Evolutionary conservation across 2,888 invertebrate species (phyloP).

Genomic region (Encarsia formosa): DNA sequence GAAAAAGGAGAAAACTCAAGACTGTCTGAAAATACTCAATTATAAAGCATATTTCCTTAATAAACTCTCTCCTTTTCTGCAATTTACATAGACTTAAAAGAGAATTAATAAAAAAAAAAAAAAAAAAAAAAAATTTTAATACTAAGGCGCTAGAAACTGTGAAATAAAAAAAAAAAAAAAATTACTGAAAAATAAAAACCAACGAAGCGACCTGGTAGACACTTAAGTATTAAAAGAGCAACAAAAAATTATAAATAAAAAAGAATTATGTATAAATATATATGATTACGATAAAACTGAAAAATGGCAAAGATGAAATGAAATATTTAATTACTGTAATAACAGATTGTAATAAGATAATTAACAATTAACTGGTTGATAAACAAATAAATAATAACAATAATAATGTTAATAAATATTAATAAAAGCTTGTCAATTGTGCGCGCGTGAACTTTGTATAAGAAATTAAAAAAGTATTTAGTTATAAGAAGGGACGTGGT

Average conservation of each 20-base stretch:
- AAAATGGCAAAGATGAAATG: background rate
- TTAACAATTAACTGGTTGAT: background rate
- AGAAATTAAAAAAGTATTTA: slow-evolving; percentile 10
- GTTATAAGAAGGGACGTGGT: slow-evolving; percentile 1
- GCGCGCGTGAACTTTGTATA: slow-evolving; percentile 22
- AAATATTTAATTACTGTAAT: too few species aligned
- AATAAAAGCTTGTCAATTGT: slow-evolving; percentile 31
- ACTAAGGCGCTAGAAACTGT: slow-evolving; percentile 10
- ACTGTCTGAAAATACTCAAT: slow-evolving; percentile 26
- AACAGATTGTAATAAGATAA: background rate
- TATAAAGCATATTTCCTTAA: slow-evolving; percentile 21
- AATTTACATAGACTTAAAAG: slow-evolving; percentile 9
- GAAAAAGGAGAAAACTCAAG: slow-evolving; percentile 22
- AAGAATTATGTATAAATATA: background rate
- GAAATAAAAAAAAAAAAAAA: slow-evolving; percentile 9
- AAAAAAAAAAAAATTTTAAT: background rate
- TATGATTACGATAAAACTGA: slow-evolving; percentile 4
- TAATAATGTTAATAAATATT: too few species aligned
- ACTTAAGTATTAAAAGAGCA: slow-evolving; percentile 4
- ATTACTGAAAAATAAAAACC: too few species aligned
- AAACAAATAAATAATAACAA: slow-evolving; percentile 5
- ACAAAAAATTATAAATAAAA: slow-evolving; percentile 11
- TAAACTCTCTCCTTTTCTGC: slow-evolving; percentile 14
- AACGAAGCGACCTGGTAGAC: slow-evolving; percentile 25
- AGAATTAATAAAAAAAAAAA: slow-evolving; percentile 5